These are phyloP conservation scores for Meiosimyza decipiens DNA, from an alignment of 2,888 invertebrate species.

Conservation along the genomic window DNA sequence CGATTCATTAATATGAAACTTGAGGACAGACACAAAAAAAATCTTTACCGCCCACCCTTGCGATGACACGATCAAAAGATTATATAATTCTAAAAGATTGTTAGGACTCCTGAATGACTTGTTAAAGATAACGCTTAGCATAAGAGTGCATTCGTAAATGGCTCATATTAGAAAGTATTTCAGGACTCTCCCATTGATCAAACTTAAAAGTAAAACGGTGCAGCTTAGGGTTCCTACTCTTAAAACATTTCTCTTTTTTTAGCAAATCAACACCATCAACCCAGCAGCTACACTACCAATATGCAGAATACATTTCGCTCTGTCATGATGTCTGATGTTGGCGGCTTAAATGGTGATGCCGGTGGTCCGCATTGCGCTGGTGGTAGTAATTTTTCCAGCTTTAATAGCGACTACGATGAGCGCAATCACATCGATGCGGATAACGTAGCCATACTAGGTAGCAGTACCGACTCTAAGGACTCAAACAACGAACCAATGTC, in stretches of 20 bases:
- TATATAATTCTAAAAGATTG: too few relatives aligned
- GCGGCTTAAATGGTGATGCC: constrained; percentile 46
- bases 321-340: constrained; percentile 61
- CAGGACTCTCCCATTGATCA: too few relatives aligned
- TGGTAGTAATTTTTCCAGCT: constrained; percentile 58
- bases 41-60: too few relatives aligned
- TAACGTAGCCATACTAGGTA: constrained; percentile 64
- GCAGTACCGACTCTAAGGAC: constrained; percentile 51
- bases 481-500: constrained; percentile 71
- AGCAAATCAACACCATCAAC: constrained; percentile 38
- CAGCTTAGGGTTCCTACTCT: too few relatives aligned
- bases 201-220: too few relatives aligned
- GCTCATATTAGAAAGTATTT: too few relatives aligned
- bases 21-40: too few relatives aligned
- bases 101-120: too few relatives aligned
- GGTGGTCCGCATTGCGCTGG: constrained; percentile 45
- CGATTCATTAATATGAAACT: too few relatives aligned
- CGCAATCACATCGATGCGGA: constrained; percentile 61
- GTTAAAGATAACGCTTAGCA: too few relatives aligned
- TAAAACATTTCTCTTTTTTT: neutral
- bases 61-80: too few relatives aligned
- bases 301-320: constrained; percentile 64
- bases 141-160: too few relatives aligned
- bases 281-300: constrained; percentile 54
- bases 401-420: constrained; percentile 63